Base-by-base conservation (phyloP, 2,888 invertebrate species). In the Anagyrus pseudococci region DNA sequence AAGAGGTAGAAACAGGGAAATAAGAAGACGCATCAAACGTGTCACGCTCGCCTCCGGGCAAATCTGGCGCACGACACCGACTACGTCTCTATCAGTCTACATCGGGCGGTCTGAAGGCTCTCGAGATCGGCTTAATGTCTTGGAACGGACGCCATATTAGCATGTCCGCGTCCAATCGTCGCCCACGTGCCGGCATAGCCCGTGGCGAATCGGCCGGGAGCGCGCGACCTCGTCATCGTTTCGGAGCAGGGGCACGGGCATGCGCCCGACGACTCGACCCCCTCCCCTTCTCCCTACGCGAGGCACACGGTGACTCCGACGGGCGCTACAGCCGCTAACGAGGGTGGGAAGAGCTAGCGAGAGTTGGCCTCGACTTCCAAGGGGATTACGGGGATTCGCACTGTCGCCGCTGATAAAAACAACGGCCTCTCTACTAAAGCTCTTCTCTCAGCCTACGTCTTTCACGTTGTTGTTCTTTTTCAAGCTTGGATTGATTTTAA, bases 61-160 rank as follows among this genome's bases (percentile, higher is more conserved):
- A 47, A n/a, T 33, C 52, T 20, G 55, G 40, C 58, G 58, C 55
- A 50, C 58, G 64, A 29, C 33, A 50, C 23, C 48, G 25, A 53
- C 41, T 8, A 53, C 49, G 26, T 58, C 59, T 58, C 20, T 53
- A 59, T 62, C n/a, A n/a, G n/a, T n/a, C 66, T 58, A 37, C 43
- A 66, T 66, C 52, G 37, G 22, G 20, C 8, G 57, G 15, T 7
- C 19, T 26, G 44, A 47, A 29, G 22, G n/a, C 53, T 19, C 19
- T 33, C 41, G 48, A 48, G 65, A 65, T 65, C 58, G 60, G 71
- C 64, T 79, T 79, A 80, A 80, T 80, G 80, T 79, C 74, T 77
- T 73, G 80, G 78, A 80, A 80, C 79, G 80, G 75, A 75, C 77
- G 78, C 74, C 76, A 75, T 79, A 80, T 80, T 80, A 80, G 76